Base-by-base conservation (phyloP, 37 sponge, comb jelly and placozoan genomes). In the Trichoplax adhaerens region DNA sequence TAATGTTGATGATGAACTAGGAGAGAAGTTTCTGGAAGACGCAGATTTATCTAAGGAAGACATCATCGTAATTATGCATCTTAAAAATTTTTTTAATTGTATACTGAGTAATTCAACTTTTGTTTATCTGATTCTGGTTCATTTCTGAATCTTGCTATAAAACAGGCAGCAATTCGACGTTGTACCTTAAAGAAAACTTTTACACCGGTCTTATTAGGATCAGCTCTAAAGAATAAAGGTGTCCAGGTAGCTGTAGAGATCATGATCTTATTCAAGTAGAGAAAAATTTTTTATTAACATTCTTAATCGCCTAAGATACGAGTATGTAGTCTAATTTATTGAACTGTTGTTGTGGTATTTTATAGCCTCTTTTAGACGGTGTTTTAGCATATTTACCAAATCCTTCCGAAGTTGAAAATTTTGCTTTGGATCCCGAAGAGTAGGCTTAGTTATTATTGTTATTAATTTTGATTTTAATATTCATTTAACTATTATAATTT, bases 181-280 rank as follows among this genome's bases (percentile, higher is more conserved):
- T 29, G 78, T 63, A 87, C 86, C 6, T 72, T 92, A 46, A 78
- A 65, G 2, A 70, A 90, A 5, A 68, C 66, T 48, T 97, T 97
- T 73, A 87, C 86, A 54, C 99, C 99, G 48, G 99, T 97, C n/a
- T 72, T 92, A 7, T 64, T 87, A 78, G 99, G 99, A 3, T 86
- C 90, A 54, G 99, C 99, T 58, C 83, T 97, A 61, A 97, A 97
- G 82, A 97, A 97, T 79, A 97, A 97, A 74, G 98, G 93, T 53
- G 79, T 88, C 4, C 91, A 88, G 81, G 87, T 87, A 7, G 7
- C 8, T n/a, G n/a, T n/a, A 67, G n/a, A 50, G 8, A 10, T 67
- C 29, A 10, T 7, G 7, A n/a, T 8, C 47, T 10, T 67, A 48
- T 8, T 60, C 62, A 12, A 8, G 12, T 60, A 8, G 62, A 60